Evolutionary conservation across 2,888 invertebrate species (phyloP).

Genomic region (Brachypalpus laphriformis): DNA sequence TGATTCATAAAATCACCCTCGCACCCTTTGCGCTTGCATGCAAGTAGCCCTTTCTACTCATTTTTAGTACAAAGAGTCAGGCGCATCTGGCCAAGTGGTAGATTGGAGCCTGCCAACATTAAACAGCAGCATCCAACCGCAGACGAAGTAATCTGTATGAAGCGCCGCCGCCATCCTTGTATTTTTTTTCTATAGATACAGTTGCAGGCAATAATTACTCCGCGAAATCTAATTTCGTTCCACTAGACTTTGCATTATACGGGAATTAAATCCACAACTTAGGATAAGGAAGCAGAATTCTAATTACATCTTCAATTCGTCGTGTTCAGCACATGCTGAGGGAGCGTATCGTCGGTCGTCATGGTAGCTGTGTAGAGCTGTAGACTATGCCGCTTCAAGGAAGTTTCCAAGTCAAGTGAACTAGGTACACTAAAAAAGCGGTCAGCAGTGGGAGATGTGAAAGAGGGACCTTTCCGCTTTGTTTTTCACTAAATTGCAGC

Average conservation of each 20-base stretch:
- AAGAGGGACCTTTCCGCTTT: constrained; percentile 41
- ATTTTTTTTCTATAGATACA: constrained; percentile 4
- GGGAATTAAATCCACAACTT: constrained; percentile 65
- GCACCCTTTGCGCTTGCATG: constrained; percentile 33
- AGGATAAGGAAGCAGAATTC: constrained; percentile 69
- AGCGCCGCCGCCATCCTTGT: constrained; percentile 18
- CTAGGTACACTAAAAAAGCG: constrained; percentile 38
- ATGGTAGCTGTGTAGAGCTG: constrained; percentile 8
- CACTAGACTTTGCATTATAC: constrained; percentile 65
- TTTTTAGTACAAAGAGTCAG: constrained; percentile 49
- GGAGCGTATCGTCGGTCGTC: constrained; percentile 13
- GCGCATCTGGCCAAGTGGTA: constrained; percentile 69
- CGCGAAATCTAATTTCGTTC: constrained; percentile 73
- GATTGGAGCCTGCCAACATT: constrained; percentile 58
- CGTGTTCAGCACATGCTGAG: constrained; percentile 23
- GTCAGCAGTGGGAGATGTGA: constrained; percentile 37
- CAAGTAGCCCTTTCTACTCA: constrained; percentile 11
- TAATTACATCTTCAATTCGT: constrained; percentile 67
- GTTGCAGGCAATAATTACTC: constrained; percentile 59
- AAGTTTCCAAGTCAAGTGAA: constrained; percentile 39
- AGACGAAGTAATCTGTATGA: constrained; percentile 41
- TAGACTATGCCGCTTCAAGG: constrained; percentile 33
- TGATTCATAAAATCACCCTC: constrained; percentile 63
- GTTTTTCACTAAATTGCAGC: constrained; percentile 64
- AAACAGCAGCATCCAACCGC: constrained; percentile 29